A percentile compares a stretch with the other conserved stretches of the same genome.
These are phyloP conservation scores for Luperina nickerlii DNA, from an alignment of 2,888 invertebrate genomes.

Conservation along the genomic window DNA sequence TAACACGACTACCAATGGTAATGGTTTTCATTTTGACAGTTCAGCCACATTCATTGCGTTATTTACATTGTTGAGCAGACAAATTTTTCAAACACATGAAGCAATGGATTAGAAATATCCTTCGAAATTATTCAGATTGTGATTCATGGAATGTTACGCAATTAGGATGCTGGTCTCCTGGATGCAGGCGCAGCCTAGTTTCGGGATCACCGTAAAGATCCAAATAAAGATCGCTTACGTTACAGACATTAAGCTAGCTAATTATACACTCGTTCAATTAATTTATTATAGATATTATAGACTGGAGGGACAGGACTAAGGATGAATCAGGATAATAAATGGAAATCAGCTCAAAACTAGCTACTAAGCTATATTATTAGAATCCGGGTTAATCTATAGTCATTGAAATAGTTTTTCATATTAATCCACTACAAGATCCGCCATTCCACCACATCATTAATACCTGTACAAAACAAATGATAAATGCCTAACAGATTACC, in stretches of 20 bases:
- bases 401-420: slow-evolving; percentile 2
- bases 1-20: too few species aligned
- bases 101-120: too few species aligned
- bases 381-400: neutral
- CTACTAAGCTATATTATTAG: neutral
- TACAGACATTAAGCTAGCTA: neutral
- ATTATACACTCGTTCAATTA: neutral
- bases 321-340: neutral
- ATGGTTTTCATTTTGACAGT: too few species aligned
- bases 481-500: slow-evolving; percentile 18
- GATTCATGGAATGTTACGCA: neutral
- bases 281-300: neutral
- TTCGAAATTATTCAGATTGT: too few species aligned
- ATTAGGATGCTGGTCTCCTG: neutral
- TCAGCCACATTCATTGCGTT: too few species aligned
- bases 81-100: too few species aligned
- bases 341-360: neutral
- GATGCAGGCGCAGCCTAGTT: neutral
- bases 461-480: slow-evolving; percentile 18
- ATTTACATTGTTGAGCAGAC: too few species aligned
- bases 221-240: neutral
- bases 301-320: neutral
- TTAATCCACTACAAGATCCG: neutral
- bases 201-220: neutral
- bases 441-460: neutral